Base-by-base conservation (phyloP, 2,113 vertebrate species). In the Nothobranchius kuhntae region DNA sequence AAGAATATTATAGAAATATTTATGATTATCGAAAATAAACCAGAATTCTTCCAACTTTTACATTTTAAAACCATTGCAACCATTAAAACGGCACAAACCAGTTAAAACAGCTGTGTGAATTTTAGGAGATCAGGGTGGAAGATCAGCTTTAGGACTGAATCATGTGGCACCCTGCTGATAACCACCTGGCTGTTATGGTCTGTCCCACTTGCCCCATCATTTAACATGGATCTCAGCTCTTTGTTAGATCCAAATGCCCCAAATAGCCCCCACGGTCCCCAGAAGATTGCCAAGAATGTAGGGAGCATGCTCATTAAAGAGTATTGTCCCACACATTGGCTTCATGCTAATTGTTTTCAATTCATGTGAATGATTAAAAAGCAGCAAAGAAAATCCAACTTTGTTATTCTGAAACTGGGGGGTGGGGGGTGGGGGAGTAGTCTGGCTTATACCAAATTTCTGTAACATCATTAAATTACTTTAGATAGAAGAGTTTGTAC, bases 231-330 rank as follows among this genome's bases (percentile, higher is more conserved):
- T 73, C 50, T 40, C 47, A 13, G 65, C 53, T 82, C 78, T 82
- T 92, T 92, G 87, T 92, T 87, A 71, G 65, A 72, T 81, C 68
- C 92, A 93, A 89, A 92, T 92, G 91, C 84, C 86, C 73, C 68
- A 54, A 86, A 87, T 73, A 66, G 83, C 77, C 68, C 75, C 38
- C 9, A 70, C 42, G 62, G 67, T 76, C 81, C 84, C 88, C 65
- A 65, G 75, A 81, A 87, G 70, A 80, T 75, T 65, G 30, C 21
- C 24, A 35, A 45, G 47, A 61, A 82, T 46, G 53, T 68, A 77
- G 74, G 52, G 61, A 60, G 73, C 48, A 52, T 17, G 51, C 54
- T 69, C 35, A 83, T 75, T 46, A 13, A 58, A 77, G 44, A 65
- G 60, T 14, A 52, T 13, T 73, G 53, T 45, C 21, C 13, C 35